Conservation (phyloP, 2,888 invertebrate species). For the Zhuqinia jingwanae region DNA sequence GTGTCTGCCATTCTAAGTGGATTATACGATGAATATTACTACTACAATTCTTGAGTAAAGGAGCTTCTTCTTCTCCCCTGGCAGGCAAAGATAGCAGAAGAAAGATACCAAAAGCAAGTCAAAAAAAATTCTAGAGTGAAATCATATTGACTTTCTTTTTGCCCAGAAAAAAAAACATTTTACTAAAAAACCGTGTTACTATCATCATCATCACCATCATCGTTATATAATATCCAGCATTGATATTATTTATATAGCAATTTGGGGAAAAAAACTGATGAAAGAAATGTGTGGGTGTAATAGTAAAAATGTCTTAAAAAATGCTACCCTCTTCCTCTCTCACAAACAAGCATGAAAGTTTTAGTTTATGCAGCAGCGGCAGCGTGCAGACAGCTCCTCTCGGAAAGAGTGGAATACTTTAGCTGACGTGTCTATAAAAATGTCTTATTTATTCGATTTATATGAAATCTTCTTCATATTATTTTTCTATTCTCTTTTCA, state of each 20-base stretch:
- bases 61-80: no score
- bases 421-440: slow-evolving; percentile 26
- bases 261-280: no score
- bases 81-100: not conserved
- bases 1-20: slow-evolving; percentile 75
- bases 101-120: slow-evolving; percentile 1
- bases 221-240: no score
- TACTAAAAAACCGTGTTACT: slow-evolving; percentile 1
- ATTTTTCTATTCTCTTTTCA: slow-evolving; percentile 15
- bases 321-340: not conserved
- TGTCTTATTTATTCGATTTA: not conserved
- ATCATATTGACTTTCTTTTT: slow-evolving; percentile 65
- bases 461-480: not conserved
- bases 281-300: not conserved
- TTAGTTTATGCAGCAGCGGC: no score
- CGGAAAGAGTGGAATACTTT: not conserved
- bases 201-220: not conserved
- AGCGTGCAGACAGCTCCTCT: not conserved
- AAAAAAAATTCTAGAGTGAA: slow-evolving; percentile 42
- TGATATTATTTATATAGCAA: not conserved
- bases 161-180: slow-evolving; percentile 49
- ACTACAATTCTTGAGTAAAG: slow-evolving; percentile 65
- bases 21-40: slow-evolving; percentile 75
- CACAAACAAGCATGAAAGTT: no score
- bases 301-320: not conserved